These are phyloP conservation scores for Hydrochoerus hydrochaeris DNA, from an alignment of 2,113 vertebrate species.

Conservation along the genomic window DNA sequence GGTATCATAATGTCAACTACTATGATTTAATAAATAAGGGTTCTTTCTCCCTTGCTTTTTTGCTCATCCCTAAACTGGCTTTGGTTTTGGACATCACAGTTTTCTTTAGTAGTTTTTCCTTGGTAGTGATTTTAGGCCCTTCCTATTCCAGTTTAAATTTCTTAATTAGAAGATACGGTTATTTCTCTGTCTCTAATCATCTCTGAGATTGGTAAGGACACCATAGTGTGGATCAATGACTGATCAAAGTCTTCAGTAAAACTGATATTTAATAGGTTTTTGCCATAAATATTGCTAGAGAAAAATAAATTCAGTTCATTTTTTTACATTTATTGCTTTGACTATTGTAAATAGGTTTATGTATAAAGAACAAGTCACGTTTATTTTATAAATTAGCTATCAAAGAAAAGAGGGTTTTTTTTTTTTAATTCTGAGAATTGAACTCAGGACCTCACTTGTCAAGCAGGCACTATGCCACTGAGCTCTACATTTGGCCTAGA, in stretches of 20 bases:
- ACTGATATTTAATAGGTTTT: background rate
- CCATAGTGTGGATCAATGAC: background rate
- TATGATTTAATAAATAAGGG: background rate
- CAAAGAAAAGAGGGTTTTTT: background rate
- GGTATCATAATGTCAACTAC: background rate
- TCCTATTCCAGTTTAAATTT: background rate
- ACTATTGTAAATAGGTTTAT: background rate
- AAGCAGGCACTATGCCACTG: too few species aligned
- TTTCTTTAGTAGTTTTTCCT: background rate
- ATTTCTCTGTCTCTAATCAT: background rate
- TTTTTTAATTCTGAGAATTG: too few species aligned
- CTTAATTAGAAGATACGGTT: background rate
- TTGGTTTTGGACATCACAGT: background rate
- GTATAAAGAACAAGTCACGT: background rate
- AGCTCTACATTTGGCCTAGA: too few species aligned
- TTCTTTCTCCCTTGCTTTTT: background rate
- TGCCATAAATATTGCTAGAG: background rate
- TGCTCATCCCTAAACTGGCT: background rate
- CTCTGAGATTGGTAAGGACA: background rate
- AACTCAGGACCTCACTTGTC: too few species aligned
- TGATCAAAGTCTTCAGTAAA: background rate
- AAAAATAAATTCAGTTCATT: background rate
- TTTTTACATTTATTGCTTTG: background rate
- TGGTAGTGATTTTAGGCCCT: background rate
- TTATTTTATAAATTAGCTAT: background rate